These are phyloP conservation scores for Atlantisia rogersi DNA, from an alignment of 2,113 vertebrate genomes.

Conservation along the genomic window DNA sequence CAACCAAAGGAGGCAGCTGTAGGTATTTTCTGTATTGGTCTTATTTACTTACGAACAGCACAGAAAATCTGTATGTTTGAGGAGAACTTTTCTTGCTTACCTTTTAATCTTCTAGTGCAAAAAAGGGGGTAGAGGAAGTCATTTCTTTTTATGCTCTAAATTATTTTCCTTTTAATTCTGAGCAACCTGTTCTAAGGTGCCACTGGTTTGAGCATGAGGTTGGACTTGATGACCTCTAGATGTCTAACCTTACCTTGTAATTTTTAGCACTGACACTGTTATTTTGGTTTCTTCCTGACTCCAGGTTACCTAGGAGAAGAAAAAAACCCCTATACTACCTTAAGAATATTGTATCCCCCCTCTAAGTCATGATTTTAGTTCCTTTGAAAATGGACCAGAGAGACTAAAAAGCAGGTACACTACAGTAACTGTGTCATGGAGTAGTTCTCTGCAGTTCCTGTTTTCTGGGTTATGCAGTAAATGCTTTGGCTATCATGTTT, in stretches of 20 bases:
- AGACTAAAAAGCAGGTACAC: not conserved
- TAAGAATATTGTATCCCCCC: not conserved
- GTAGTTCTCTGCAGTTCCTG: not conserved
- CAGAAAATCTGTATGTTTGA: not conserved
- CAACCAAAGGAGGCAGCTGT: not conserved
- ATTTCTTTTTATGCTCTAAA: not conserved
- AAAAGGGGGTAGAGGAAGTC: not conserved
- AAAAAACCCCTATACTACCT: not conserved
- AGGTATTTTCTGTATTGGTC: not conserved
- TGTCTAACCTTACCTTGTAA: not conserved
- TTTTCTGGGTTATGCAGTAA: not conserved
- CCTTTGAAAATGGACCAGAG: not conserved
- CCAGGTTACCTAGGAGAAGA: not conserved
- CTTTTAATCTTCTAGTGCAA: not conserved
- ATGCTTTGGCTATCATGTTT: not conserved
- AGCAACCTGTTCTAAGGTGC: not conserved
- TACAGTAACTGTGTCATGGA: not conserved
- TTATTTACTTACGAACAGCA: not conserved
- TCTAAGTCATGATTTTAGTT: not conserved
- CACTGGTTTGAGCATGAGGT: not conserved
- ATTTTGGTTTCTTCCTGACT: conserved; percentile 12
- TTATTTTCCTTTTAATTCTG: not conserved
- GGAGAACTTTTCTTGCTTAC: not conserved
- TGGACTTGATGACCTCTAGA: not conserved
- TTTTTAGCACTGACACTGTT: not conserved